Percentiles rank a stretch among this genome's conserved stretches.
Evolutionary conservation across 2,113 vertebrate genomes (phyloP).

Genomic region (Hydrochoerus hydrochaeris): DNA sequence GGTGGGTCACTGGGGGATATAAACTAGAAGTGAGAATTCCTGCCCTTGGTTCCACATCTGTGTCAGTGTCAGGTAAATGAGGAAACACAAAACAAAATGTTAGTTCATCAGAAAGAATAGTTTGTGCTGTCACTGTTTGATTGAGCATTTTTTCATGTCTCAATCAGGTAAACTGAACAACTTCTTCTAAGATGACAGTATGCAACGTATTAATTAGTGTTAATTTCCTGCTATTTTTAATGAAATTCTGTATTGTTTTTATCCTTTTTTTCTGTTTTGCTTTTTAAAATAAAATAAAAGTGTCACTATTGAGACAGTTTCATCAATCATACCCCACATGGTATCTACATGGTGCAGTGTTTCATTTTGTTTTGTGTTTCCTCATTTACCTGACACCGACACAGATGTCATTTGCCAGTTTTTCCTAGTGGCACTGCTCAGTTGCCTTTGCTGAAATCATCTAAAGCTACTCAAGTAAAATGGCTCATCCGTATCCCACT

Average conservation of each 20-base stretch:
- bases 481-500: neutral
- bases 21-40: neutral
- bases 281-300: no score
- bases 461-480: conserved; percentile 56
- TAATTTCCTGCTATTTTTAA: no score
- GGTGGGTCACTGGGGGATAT: neutral
- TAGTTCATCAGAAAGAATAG: no score
- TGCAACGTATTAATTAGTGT: no score
- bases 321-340: neutral
- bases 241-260: no score
- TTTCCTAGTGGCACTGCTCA: neutral
- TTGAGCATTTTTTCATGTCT: no score
- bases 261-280: no score
- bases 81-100: conserved; percentile 33
- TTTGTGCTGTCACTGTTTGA: no score
- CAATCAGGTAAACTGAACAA: no score
- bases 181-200: no score
- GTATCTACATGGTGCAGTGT: neutral
- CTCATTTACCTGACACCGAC: conserved; percentile 39
- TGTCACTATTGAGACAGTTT: neutral
- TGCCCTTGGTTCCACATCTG: neutral
- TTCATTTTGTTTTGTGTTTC: conserved; percentile 47
- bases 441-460: conserved; percentile 48
- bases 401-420: conserved; percentile 21
- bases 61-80: conserved; percentile 41